Conservation (phyloP, 2,888 invertebrate species). For the Scaptomyza parva region DNA sequence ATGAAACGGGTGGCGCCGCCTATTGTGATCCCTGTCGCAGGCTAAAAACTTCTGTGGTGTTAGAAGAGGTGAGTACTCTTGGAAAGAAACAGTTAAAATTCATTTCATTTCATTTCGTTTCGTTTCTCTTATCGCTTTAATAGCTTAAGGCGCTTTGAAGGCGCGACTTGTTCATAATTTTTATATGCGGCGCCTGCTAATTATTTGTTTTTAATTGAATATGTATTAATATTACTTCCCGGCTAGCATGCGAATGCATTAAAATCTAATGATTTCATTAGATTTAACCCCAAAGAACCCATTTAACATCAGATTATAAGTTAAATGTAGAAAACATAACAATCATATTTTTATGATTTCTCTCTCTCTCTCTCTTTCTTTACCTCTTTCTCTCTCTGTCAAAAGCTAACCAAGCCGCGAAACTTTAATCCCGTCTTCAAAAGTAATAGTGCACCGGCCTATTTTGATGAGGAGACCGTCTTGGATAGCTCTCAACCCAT, state of each 20-base stretch:
- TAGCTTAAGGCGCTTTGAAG: too few relatives aligned
- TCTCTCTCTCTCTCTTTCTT: too few relatives aligned
- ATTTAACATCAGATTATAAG: too few relatives aligned
- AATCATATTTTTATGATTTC: too few relatives aligned
- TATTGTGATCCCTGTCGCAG: constrained; percentile 63
- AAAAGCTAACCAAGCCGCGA: constrained; percentile 58
- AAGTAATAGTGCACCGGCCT: constrained; percentile 17
- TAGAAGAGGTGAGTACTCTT: constrained; percentile 62
- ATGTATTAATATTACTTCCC: background rate
- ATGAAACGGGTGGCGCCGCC: constrained; percentile 12
- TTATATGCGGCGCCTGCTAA: background rate
- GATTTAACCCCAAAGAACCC: background rate
- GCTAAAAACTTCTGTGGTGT: constrained; percentile 55
- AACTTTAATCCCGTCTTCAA: constrained; percentile 50
- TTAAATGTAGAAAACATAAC: too few relatives aligned
- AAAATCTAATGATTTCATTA: background rate
- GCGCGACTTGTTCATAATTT: background rate
- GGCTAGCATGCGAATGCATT: background rate
- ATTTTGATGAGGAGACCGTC: constrained; percentile 72
- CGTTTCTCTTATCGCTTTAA: background rate
- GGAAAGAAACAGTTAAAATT: too few relatives aligned
- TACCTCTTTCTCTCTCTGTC: background rate
- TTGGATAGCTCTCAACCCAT: constrained; percentile 60
- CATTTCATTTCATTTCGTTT: too few relatives aligned
- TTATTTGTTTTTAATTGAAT: background rate